Evolutionary conservation across 2,113 vertebrate species (phyloP), one percentile per base, ranked within the genome.

Genomic region (Rhagologus leucostigma): DNA sequence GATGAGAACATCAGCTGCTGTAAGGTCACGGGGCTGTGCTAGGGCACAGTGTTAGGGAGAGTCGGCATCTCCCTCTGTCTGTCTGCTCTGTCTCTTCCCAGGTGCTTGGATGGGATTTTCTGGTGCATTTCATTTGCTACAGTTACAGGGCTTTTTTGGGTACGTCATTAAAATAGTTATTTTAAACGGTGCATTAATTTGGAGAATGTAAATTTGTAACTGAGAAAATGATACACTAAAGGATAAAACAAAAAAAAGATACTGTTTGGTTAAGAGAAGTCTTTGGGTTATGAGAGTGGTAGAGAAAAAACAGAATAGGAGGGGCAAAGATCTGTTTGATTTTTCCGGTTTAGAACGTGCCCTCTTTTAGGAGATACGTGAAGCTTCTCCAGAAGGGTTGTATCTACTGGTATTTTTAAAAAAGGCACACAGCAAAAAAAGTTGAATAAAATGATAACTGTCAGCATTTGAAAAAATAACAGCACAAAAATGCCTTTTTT

Each of bases 341-440:
- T 95, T 96, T 97, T 95, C 68, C 59, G 88, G 67, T 96, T 97
- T 77, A 83, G 92, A 92, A 14, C 46, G 55, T 95, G 95, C 63
- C 84, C 65, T 93, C 53, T 65, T 96, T 88, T 50, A 87, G 84
- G 75, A 94, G 81, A 62, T 85, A 84, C 78, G 49, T 74, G 46
- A 62, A 69, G 16, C 39, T 90, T 70, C 62, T 81, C 49, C 16
- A 41, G 37, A 74, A 68, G 26, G 53, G 2, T 21, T 76, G 16
- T 26, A 39, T 78, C 42, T 87, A 13, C 37, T 14, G 2, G 4
- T 80, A 18, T 75, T 82, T 44, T 27, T 42, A 15, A 44, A 49
- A 47, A 56, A 67, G 37, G 11, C 18, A 16, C 2, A 32, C 6
- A 29, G 33, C 10, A n/a, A 29, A 59, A 41, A 22, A 35, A 46